Base-by-base conservation (phyloP, 2,113 vertebrate species). In the Pogona vitticeps region DNA sequence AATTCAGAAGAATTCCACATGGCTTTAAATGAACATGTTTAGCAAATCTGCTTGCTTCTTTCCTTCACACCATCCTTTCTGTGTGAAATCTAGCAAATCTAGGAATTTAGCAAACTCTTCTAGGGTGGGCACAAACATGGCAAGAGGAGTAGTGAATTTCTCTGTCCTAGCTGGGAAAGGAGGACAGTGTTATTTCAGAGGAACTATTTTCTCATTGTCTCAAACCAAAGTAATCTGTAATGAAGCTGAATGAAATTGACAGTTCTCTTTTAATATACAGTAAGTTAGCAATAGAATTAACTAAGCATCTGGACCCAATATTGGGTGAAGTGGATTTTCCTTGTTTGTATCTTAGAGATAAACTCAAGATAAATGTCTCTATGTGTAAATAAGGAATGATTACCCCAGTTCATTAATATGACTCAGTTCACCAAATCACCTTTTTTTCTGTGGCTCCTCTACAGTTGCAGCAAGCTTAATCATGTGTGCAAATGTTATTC, bases 241-340 rank as follows among this genome's bases (percentile, higher is more conserved):
- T 89, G 85, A 65, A 79, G 61, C 77, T 56, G 91, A 94, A 93
- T 88, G 88, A 94, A 93, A 81, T 82, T 93, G 89, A 92, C 90
- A 93, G 83, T 88, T 85, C 3, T 78, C 0, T 6, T 90, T 90
- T n/a, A 89, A 73, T 86, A n/a, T n/a, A n/a, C n/a, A 95, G 96
- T 88, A 95, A 89, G 87, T 94, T 90, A 90, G 63, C 36, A 65
- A 86, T 80, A 81, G 91, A 94, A 93, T 92, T 91, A n/a, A n/a
- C n/a, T n/a, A 92, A 88, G 92, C 92, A 95, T 95, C 91, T 95
- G 94, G 91, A 89, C 31, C 91, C 93, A 92, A 95, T 91, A 94
- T 91, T 92, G 91, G 88, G 94, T 93, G 94, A 90, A 92, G 93
- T 46, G 61, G 91, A 94, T 96, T 92, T 96, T 91, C 81, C 81